phyloP scores from a whole-genome alignment of 2,797 vertebrate species.

The Cossypha polioptera region DNA sequence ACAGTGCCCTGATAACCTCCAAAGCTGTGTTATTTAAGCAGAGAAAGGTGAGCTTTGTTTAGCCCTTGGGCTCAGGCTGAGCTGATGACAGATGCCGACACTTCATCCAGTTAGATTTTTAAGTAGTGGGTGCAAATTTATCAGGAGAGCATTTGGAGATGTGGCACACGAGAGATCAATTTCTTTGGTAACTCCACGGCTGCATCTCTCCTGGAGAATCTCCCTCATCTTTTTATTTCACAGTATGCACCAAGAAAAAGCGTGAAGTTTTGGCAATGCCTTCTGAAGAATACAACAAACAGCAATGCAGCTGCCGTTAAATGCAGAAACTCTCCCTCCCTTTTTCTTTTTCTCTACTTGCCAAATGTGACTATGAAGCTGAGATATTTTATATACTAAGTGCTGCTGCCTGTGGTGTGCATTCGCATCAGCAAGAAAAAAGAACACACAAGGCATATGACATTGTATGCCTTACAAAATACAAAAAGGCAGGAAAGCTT shows the following conservation, averaged over 20 bases:
- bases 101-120: constrained; percentile 52
- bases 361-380: background rate
- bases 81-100: constrained; percentile 12
- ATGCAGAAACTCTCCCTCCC: background rate
- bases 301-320: background rate
- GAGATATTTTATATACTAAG: background rate
- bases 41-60: constrained; percentile 59
- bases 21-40: constrained; percentile 55
- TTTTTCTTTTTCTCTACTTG: background rate
- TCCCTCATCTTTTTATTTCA: background rate
- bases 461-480: background rate
- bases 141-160: background rate
- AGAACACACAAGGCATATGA: background rate
- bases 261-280: background rate
- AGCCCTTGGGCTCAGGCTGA: constrained; percentile 58
- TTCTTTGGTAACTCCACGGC: background rate
- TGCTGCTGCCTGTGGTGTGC: background rate
- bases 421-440: background rate
- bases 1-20: constrained; percentile 46
- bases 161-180: background rate
- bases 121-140: background rate
- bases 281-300: background rate
- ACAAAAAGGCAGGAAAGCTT: background rate
- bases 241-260: background rate
- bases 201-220: background rate